These are phyloP conservation scores for Arctopsyche grandis DNA, from an alignment of 1,140 invertebrate species.

Conservation along the genomic window DNA sequence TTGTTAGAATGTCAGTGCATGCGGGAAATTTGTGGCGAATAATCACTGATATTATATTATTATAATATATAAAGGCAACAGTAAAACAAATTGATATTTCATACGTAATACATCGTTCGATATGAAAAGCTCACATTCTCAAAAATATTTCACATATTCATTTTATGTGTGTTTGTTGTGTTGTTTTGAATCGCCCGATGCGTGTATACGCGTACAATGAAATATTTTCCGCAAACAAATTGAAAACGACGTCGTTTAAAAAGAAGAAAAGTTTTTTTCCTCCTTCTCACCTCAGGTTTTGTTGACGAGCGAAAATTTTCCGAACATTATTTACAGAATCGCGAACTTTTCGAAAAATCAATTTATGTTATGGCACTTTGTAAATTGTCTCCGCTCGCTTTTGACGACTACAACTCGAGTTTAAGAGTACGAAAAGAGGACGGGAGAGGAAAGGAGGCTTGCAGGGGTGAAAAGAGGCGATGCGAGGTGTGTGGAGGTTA, in stretches of 20 bases:
- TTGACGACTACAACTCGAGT: not conserved
- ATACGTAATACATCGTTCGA: not conserved
- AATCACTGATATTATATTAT: not conserved
- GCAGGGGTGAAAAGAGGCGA: too few relatives aligned
- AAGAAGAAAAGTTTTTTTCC: slow-evolving; percentile 3
- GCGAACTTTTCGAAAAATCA: slow-evolving; percentile 18
- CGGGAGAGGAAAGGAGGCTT: not conserved
- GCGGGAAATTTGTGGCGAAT: not conserved
- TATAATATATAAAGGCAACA: too few relatives aligned
- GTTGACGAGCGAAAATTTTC: slow-evolving; percentile 1
- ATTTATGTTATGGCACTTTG: slow-evolving; percentile 32
- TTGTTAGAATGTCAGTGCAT: not conserved
- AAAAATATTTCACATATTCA: too few relatives aligned
- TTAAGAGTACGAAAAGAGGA: not conserved
- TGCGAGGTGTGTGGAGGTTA: too few relatives aligned
- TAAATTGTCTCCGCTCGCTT: slow-evolving; percentile 20
- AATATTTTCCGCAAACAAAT: not conserved
- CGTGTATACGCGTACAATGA: not conserved
- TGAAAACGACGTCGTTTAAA: too few relatives aligned
- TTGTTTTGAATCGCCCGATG: too few relatives aligned
- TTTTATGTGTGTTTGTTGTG: too few relatives aligned
- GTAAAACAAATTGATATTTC: not conserved
- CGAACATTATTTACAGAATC: slow-evolving; percentile 19
- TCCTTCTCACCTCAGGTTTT: not conserved
- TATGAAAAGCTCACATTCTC: too few relatives aligned